Base-by-base conservation (phyloP, 2,113 vertebrate genomes). In the Hippocampus comes region DNA sequence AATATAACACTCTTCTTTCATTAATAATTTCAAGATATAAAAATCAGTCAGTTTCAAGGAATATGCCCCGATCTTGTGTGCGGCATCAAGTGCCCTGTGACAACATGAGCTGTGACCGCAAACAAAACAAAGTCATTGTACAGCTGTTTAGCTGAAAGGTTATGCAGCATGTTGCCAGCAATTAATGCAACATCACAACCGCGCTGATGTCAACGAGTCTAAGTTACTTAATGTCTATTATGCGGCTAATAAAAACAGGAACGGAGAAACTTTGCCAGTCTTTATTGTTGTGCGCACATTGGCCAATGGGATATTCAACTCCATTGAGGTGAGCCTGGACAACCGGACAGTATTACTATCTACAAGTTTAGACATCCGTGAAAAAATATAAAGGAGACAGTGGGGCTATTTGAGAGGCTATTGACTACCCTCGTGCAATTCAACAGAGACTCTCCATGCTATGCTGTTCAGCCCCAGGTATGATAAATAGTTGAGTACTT, bases 1-100 rank as follows among this genome's bases (percentile, higher is more conserved):
- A 63, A 59, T 68, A 61, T 53, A n/a, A 51, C 23, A 66, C 23
- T 61, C 65, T 12, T 38, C 63, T 65, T 65, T 77, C 43, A 77
- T 41, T 59, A 68, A 9, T 63, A 38, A 69, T 41, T 14, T 67
- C 17, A 30, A 55, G 1, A 3, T 27, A n/a, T 49, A 56, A 56
- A 15, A 5, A 38, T 1, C 18, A 3, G 27, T 18, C 17, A 43
- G 0, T 53, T 65, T 34, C 43, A 55, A 55, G 43, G 43, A 60
- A 15, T 49, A 68, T 69, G 10, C 10, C 4, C 23, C 11, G 57
- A 21, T 42, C 61, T 41, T 34, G 2, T 2, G 21, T 43, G 21
- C 23, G 34, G 61, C 21, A 14, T 25, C 9, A 12, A 15, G n/a
- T 25, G 14, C 20, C 9, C 30, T 63, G n/a, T 17, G 34, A 21